Percentiles rank a stretch among this genome's conserved stretches.
Evolutionary conservation across 2,113 vertebrate genomes (phyloP).

Genomic region (Alouatta palliata): DNA sequence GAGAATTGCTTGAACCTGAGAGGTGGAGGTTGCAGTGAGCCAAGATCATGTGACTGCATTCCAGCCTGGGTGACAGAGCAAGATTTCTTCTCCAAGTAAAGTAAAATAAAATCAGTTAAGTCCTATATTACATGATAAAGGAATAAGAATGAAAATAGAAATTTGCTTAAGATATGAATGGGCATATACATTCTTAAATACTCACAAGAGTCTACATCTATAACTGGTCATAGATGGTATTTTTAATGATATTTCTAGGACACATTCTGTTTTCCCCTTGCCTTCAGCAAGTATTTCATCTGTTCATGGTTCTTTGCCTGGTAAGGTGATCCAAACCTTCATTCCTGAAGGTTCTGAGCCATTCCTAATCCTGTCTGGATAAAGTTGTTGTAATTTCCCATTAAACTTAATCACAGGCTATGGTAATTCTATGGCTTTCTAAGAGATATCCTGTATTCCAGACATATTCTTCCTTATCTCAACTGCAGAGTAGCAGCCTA

Average conservation of each 20-base stretch:
- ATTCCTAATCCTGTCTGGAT: neutral
- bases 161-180: neutral
- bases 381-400: neutral
- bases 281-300: neutral
- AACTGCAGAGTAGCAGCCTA: neutral
- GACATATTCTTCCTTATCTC: neutral
- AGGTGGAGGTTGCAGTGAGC: too few relatives aligned
- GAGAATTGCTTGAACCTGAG: too few relatives aligned
- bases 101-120: neutral
- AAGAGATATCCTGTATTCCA: neutral
- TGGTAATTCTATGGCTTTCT: neutral
- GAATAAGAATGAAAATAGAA: neutral
- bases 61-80: too few relatives aligned
- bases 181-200: neutral
- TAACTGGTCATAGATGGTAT: neutral
- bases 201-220: neutral
- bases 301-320: neutral
- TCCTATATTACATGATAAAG: neutral
- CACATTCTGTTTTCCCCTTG: neutral
- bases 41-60: too few relatives aligned
- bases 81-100: too few relatives aligned
- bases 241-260: neutral
- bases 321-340: neutral
- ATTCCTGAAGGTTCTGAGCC: neutral
- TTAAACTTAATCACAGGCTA: neutral